Conservation (phyloP, 2,888 invertebrate species). For the Stenotaenia linearis region DNA sequence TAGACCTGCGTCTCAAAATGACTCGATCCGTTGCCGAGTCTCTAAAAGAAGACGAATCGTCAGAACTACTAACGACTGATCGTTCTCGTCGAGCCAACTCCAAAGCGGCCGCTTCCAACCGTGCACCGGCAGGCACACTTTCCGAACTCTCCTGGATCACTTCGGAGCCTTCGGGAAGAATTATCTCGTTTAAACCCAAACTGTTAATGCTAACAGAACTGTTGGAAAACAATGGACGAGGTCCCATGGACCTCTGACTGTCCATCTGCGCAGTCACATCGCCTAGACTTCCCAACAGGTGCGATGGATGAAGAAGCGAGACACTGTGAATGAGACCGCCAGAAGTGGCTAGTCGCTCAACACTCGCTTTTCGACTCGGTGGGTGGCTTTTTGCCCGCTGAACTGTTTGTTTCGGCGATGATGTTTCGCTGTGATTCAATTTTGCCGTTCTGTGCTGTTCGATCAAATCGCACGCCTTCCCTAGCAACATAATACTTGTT, state of each 20-base stretch:
- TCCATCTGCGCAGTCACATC: constrained; percentile 40
- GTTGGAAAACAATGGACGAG: constrained; percentile 63
- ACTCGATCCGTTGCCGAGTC: not conserved
- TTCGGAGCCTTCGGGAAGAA: not conserved
- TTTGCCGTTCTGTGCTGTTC: constrained; percentile 47
- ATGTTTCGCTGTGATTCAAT: constrained; percentile 34
- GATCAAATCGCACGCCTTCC: constrained; percentile 83
- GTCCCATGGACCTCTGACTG: constrained; percentile 39
- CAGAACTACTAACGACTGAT: too few species aligned
- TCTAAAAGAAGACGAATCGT: not conserved
- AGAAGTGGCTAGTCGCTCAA: constrained; percentile 32
- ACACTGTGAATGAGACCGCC: constrained; percentile 43
- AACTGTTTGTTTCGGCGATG: constrained; percentile 29
- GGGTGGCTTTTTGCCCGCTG: constrained; percentile 41
- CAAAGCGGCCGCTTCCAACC: not conserved
- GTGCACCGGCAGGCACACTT: not conserved
- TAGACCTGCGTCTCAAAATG: not conserved
- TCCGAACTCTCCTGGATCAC: not conserved
- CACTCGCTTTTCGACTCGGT: constrained; percentile 41
- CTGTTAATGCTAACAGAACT: constrained; percentile 66
- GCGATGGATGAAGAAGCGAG: constrained; percentile 45
- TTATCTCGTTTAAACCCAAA: constrained; percentile 52
- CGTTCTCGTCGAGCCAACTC: not conserved
- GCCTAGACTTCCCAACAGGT: constrained; percentile 44
- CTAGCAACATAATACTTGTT: constrained; percentile 81